Evolutionary conservation across 1,140 invertebrate species (phyloP).

Genomic region (Drosophila mojavensis): DNA sequence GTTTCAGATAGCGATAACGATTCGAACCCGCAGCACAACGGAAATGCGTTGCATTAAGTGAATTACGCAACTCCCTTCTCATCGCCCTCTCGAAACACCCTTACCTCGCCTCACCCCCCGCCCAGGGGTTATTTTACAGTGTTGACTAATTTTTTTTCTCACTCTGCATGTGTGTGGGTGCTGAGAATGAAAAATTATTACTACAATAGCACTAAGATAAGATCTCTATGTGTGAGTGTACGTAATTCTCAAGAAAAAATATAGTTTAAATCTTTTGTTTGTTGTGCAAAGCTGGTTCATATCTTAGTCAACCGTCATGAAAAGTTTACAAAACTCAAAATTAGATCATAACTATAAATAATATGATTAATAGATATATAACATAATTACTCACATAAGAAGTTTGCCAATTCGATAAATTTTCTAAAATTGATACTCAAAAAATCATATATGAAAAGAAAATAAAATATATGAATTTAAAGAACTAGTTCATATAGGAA

Average conservation of each 20-base stretch:
- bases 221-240: slow-evolving; percentile 39
- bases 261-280: not conserved
- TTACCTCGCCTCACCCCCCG: too few relatives aligned
- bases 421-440: too few relatives aligned
- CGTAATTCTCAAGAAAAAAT: slow-evolving; percentile 22
- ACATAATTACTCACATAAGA: too few relatives aligned
- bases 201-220: slow-evolving; percentile 38
- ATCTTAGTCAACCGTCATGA: not conserved
- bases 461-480: too few relatives aligned
- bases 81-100: not conserved
- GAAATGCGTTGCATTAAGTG: slow-evolving; percentile 78
- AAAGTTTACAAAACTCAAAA: too few relatives aligned
- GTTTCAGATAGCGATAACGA: slow-evolving; percentile 45
- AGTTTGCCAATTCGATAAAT: too few relatives aligned
- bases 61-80: slow-evolving; percentile 47
- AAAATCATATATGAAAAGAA: too few relatives aligned
- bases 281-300: slow-evolving; percentile 48
- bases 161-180: slow-evolving; percentile 17
- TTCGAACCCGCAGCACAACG: slow-evolving; percentile 65
- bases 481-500: too few relatives aligned
- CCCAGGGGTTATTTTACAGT: not conserved
- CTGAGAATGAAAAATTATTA: slow-evolving; percentile 32
- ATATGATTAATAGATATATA: too few relatives aligned
- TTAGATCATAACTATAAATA: too few relatives aligned
- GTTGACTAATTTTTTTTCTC: slow-evolving; percentile 69